phyloP scores from a whole-genome alignment of 2,888 invertebrate genomes.

The Cinara cedri region DNA sequence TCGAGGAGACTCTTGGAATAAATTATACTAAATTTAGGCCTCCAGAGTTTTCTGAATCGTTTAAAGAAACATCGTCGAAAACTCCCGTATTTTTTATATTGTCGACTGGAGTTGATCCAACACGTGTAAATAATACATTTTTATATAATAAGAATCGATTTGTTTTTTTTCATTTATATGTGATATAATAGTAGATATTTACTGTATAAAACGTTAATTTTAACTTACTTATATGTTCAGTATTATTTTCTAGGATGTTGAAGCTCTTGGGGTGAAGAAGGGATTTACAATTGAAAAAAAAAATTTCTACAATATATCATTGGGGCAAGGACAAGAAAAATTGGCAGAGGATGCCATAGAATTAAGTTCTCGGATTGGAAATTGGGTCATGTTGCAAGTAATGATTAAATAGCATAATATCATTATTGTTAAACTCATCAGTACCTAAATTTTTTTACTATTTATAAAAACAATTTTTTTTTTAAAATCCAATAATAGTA shows the following conservation, averaged over 20 bases:
- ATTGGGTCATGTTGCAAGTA: slow-evolving; percentile 86
- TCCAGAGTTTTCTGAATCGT: slow-evolving; percentile 84
- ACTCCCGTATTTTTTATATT: slow-evolving; percentile 93
- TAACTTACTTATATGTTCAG: not conserved
- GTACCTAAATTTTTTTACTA: not conserved
- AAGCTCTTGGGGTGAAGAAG: slow-evolving; percentile 79
- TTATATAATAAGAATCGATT: not conserved
- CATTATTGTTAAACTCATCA: not conserved
- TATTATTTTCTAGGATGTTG: slow-evolving; percentile 73
- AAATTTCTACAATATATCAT: slow-evolving; percentile 90
- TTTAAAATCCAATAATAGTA: too few relatives aligned
- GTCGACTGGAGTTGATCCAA: slow-evolving; percentile 91
- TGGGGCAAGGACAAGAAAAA: slow-evolving; percentile 93
- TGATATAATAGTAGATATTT: not conserved
- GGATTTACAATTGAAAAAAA: slow-evolving; percentile 79
- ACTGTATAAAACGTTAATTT: not conserved
- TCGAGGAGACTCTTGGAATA: slow-evolving; percentile 85
- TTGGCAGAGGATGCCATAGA: slow-evolving; percentile 89
- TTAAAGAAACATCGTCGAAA: slow-evolving; percentile 79
- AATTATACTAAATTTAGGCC: slow-evolving; percentile 81
- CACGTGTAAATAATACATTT: slow-evolving; percentile 69
- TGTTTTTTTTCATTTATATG: not conserved
- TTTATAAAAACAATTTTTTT: slow-evolving; percentile 10
- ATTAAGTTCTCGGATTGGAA: slow-evolving; percentile 75
- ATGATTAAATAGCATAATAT: not conserved